phyloP scores from a whole-genome alignment of 2,888 invertebrate genomes.

The Trissolcus brochymenae region DNA sequence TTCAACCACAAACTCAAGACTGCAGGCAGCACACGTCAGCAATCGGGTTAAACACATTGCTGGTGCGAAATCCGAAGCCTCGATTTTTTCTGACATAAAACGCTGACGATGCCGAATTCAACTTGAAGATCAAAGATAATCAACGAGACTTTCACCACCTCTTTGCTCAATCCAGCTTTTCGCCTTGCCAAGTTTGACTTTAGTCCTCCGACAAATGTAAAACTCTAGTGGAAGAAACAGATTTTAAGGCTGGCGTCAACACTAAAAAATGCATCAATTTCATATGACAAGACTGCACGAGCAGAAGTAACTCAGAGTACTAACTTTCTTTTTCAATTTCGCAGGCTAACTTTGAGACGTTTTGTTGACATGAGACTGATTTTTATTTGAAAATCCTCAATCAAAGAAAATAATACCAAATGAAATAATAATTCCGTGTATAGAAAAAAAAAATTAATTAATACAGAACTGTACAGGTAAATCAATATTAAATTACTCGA shows the following conservation, averaged over 20 bases:
- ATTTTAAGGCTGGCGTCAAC: constrained; percentile 16
- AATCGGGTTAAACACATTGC: constrained; percentile 43
- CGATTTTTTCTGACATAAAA: constrained; percentile 39
- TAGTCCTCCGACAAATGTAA: constrained; percentile 35
- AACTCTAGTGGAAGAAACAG: constrained; percentile 25
- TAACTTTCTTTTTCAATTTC: no score
- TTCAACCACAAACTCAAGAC: constrained; percentile 21
- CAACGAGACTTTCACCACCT: constrained; percentile 59
- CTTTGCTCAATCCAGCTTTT: constrained; percentile 51
- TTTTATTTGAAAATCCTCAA: no score
- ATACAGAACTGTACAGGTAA: no score
- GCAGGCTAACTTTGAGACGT: no score
- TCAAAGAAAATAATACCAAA: no score
- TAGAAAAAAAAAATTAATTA: no score
- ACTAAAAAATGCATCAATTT: constrained; percentile 42
- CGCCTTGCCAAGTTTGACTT: constrained; percentile 49
- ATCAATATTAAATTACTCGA: no score
- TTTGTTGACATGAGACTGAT: no score
- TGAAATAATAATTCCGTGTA: no score
- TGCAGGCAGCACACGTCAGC: constrained; percentile 53
- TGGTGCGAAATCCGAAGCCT: constrained; percentile 28
- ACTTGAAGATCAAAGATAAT: constrained; percentile 67
- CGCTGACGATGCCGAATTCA: constrained; percentile 61
- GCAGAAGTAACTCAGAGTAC: background rate
- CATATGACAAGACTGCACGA: constrained; percentile 5